These are phyloP conservation scores for Oligia fasciuncula DNA, from an alignment of 2,888 invertebrate species.

Conservation along the genomic window DNA sequence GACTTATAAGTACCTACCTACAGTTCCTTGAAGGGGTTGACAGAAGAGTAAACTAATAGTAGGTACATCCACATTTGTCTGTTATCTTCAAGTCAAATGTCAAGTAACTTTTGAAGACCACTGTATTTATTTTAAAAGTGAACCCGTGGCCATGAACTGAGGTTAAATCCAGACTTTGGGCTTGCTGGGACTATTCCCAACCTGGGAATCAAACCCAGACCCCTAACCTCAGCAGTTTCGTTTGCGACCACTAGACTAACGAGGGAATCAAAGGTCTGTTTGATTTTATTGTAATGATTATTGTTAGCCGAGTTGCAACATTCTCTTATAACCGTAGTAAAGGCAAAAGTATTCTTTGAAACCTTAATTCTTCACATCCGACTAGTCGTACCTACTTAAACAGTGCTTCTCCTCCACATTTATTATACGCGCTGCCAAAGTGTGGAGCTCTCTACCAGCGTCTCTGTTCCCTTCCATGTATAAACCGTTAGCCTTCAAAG, in stretches of 20 bases:
- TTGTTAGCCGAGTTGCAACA: background rate
- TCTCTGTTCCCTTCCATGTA: background rate
- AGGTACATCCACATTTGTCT: background rate
- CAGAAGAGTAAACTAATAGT: background rate
- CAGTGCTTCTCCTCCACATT: background rate
- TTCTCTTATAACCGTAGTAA: background rate
- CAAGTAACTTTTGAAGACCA: too few relatives aligned
- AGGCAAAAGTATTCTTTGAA: background rate
- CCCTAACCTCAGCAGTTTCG: background rate
- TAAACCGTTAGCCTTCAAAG: background rate
- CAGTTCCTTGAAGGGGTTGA: too few relatives aligned
- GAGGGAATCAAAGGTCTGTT: background rate
- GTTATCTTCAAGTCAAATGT: background rate
- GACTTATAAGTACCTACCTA: too few relatives aligned
- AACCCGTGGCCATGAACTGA: background rate
- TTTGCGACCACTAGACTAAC: background rate
- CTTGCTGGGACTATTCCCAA: background rate
- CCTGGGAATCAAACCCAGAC: background rate
- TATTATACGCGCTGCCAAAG: background rate
- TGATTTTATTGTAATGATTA: background rate
- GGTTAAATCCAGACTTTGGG: background rate
- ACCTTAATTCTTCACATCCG: background rate
- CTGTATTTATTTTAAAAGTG: background rate
- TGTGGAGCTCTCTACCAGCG: background rate
- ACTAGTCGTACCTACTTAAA: too few relatives aligned